Base-by-base conservation (phyloP, 2,888 invertebrate species). In the Cerastis rubricosa region DNA sequence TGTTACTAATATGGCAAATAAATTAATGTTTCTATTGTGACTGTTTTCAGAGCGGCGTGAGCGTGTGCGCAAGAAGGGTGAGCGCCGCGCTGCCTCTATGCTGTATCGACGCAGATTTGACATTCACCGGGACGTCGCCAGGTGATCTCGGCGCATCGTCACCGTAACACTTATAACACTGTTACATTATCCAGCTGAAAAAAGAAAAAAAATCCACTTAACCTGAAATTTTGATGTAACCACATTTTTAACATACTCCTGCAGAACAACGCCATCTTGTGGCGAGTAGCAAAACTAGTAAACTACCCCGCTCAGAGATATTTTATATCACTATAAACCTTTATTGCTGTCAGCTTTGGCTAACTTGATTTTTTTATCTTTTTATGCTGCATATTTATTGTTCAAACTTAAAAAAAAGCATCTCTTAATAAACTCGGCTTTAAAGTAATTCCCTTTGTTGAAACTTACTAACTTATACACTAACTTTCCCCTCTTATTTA, bases 71-170 rank as follows among this genome's bases (percentile, higher is more conserved):
- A 89, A 88, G 83, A 85, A 85, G 88, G 87, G 90, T 87, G 91
- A 91, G 92, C 92, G 92, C 88, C 91, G 93, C 93, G 93, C 95
- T 92, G 95, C 94, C 93, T 95, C 95, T 96, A 96, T 97, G 97
- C 95, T 94, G 95, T 95, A 93, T 93, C 94, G 97, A 96, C 97
- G 97, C 97, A 97, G 97, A 96, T 97, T 97, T 94, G 97, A 97
- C 93, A 97, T 97, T 93, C 97, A 97, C 93, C 97, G 97, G 95
- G 97, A 97, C 97, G 97, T 97, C 94, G 97, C 97, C 95, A 97
- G 97, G 98, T 97, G 95, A 96, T 90, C 93, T 93, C 95, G 93
- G 89, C 89, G 91, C 92, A 90, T 90, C 88, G 88, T 79, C 82
- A 83, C 87, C 83, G 78, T 73, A 80, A 80, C 84, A 79, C 57